phyloP scores from a whole-genome alignment of 2,888 invertebrate species.

The Brachynemurus nebulosus region DNA sequence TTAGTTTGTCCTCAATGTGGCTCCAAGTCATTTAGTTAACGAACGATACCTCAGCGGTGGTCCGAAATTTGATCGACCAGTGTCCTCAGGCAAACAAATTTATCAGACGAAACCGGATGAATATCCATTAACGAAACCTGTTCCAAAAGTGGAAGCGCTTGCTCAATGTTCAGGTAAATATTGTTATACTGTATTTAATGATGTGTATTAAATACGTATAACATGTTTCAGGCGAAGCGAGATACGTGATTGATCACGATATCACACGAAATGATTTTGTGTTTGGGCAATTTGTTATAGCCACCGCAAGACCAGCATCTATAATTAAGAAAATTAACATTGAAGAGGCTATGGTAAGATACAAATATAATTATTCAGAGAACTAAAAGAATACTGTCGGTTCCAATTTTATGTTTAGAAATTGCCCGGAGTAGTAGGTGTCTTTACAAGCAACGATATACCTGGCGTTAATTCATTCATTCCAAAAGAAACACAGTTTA shows the following conservation, averaged over 20 bases:
- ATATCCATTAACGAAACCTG: constrained; percentile 64
- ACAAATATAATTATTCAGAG: neutral
- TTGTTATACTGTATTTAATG: too few species aligned
- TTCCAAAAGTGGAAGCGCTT: constrained; percentile 59
- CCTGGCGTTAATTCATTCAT: constrained; percentile 53
- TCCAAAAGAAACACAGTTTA: constrained; percentile 28
- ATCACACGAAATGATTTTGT: constrained; percentile 36
- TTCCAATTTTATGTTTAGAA: constrained; percentile 33
- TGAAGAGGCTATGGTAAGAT: constrained; percentile 43
- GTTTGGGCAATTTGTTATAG: constrained; percentile 48
- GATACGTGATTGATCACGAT: constrained; percentile 48
- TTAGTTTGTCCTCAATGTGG: constrained; percentile 39
- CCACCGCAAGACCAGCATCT: constrained; percentile 27
- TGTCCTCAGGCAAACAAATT: constrained; percentile 53
- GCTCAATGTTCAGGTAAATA: constrained; percentile 25
- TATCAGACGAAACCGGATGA: constrained; percentile 52
- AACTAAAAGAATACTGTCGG: neutral
- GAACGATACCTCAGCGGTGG: constrained; percentile 42
- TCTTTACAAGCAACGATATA: constrained; percentile 50
- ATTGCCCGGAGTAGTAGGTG: constrained; percentile 49
- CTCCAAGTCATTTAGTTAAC: constrained; percentile 36
- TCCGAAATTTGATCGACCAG: constrained; percentile 39
- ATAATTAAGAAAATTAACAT: constrained; percentile 42
- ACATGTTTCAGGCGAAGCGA: constrained; percentile 40
- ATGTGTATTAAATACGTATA: neutral